Evolutionary conservation across 2,113 vertebrate genomes (phyloP), one percentile per base, ranked within the genome.

Genomic region (Eurystomus gularis): DNA sequence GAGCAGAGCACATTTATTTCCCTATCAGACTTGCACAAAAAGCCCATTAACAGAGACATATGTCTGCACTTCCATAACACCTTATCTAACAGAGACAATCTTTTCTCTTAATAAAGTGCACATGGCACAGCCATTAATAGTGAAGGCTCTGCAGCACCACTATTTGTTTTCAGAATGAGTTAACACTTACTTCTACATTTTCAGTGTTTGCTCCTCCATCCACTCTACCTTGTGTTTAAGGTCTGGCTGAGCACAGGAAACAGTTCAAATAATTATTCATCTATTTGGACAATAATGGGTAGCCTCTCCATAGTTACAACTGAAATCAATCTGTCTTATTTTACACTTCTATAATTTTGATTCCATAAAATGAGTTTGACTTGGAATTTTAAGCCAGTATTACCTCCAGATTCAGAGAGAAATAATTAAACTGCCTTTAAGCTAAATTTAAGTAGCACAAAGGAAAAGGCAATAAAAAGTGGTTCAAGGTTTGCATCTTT

Each of bases 121-220:
- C 69, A 72, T 66, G 84, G 88, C 69, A 81, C 58, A 87, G 66
- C 54, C 76, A 75, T 96, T 97, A 97, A 91, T 51, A 91, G 48
- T 29, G 73, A 75, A 64, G 44, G 61, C 35, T 93, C 72, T 94
- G 75, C 68, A 86, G 78, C n/a, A 69, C 62, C 18, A 28, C 17
- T 96, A 81, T 97, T 97, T 97, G 79, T 93, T 96, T 96, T 95
- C 79, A 83, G 88, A 93, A 94, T 75, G 76, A 7, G 29, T 81
- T 96, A 95, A 93, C 87, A 57, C 57, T 94, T 75, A 51, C 55
- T 87, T 95, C 73, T 70, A 69, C 58, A 65, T 82, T 94, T 96
- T 48, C 77, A 29, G 31, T 96, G 92, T 95, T 97, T 97, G 55
- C 82, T 91, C 39, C 84, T 92, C 81, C 52, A 60, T 71, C 77